Base-by-base conservation (phyloP, 2,113 vertebrate genomes). In the Galemys pyrenaicus region DNA sequence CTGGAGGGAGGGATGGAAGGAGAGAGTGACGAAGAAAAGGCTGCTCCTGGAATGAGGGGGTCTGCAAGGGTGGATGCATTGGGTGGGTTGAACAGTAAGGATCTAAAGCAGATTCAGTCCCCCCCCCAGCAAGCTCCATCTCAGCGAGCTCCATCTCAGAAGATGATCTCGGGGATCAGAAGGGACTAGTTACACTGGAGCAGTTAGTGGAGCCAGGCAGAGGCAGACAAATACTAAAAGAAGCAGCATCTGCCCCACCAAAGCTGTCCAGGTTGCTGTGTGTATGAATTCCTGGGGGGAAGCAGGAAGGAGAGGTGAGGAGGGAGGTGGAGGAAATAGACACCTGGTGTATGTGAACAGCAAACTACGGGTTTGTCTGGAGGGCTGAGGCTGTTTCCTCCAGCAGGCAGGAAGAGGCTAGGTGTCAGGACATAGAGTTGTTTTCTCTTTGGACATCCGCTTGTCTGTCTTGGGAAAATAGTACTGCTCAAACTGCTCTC, bases 281-380 rank as follows among this genome's bases (percentile, higher is more conserved):
- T 16, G 32, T 26, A 1, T 9, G 28, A 60, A 30, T 30, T 35
- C 44, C 68, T 16, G 49, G 68, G 64, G 41, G 5, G 12, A 4
- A 30, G 12, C 0, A 49, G 12, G 11, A 6, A 17, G 49, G 67
- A 51, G 17, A 10, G 10, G 8, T 0, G 22, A n/a, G 10, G 4
- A 49, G 10, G 58, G n/a, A 13, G 35, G 15, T 2, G 32, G 49
- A 68, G 62, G 60, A 54, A 26, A n/a, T 0, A 19, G 26, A 46
- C 9, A 24, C 30, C 37, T 5, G 0, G 3, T 6, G n/a, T 3
- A 3, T 1, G 9, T 6, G 60, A 80, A 22, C 2, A 51, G 19
- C n/a, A 10, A 35, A 26, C 39, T 71, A 46, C 19, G 8, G 62
- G 32, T 32, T 71, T 54, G 12, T n/a, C 78, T 9, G 20, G 44